These are phyloP conservation scores for Chinchilla lanigera DNA, from an alignment of 2,113 vertebrate species.

Conservation along the genomic window DNA sequence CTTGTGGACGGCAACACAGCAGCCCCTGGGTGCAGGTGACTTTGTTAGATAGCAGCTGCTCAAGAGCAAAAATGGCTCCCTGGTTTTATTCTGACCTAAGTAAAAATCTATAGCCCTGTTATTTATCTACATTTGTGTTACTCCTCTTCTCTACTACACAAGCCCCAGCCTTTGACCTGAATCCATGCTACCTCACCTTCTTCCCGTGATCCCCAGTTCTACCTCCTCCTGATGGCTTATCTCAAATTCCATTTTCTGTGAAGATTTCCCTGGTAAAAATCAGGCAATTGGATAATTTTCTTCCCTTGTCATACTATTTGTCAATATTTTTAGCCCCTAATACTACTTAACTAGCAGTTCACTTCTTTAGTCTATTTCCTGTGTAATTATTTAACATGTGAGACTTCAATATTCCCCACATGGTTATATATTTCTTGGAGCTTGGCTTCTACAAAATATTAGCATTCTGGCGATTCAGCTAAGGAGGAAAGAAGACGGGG, in stretches of 20 bases:
- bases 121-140: not conserved
- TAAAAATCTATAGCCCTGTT: not conserved
- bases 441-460: not conserved
- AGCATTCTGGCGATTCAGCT: not conserved
- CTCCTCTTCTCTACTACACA: not conserved
- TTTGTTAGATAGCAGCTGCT: not conserved
- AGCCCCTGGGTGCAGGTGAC: not conserved
- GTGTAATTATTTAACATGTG: not conserved
- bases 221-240: not conserved
- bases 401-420: not conserved
- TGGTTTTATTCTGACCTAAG: not conserved
- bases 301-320: not conserved
- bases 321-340: not conserved
- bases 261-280: not conserved
- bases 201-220: not conserved
- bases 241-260: not conserved
- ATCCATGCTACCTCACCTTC: accelerated
- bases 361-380: not conserved
- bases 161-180: not conserved
- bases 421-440: not conserved
- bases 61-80: not conserved
- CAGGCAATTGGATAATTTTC: not conserved
- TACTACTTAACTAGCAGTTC: not conserved
- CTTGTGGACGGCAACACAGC: accelerated
- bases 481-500: not conserved